Percentiles rank a stretch among this genome's conserved stretches.
Evolutionary conservation across 2,888 invertebrate species (phyloP).

Genomic region (Drosophila nigritarsus): DNA sequence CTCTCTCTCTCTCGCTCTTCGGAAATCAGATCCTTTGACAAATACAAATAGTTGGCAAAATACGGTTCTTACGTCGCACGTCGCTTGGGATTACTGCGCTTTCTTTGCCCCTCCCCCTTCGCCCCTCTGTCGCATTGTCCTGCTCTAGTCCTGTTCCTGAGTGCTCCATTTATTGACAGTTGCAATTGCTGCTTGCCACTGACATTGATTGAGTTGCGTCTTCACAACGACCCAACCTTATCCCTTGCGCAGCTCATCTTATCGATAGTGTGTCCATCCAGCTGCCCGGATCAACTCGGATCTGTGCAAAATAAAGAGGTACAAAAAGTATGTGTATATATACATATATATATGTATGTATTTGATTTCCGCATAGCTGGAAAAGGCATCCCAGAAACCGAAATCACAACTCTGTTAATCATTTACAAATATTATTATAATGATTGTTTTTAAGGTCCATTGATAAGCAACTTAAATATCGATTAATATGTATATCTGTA

Average conservation of each 20-base stretch:
- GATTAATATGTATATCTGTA: background rate
- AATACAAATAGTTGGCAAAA: conserved; percentile 70
- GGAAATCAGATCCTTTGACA: conserved; percentile 72
- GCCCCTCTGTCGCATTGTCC: background rate
- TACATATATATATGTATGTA: background rate
- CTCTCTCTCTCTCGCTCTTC: background rate
- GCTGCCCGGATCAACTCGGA: conserved; percentile 24
- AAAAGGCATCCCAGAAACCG: background rate
- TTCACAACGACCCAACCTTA: conserved; percentile 7
- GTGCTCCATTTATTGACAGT: conserved; percentile 77
- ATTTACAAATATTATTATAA: background rate
- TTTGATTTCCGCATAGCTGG: background rate
- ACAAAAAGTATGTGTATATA: background rate
- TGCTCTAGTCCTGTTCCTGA: background rate
- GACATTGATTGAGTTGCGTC: conserved; percentile 73
- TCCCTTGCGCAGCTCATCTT: conserved; percentile 32
- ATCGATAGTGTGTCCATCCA: conserved; percentile 37
- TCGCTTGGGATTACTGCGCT: conserved; percentile 62
- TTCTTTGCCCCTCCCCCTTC: background rate
- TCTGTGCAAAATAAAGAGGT: conserved; percentile 13
- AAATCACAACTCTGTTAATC: background rate
- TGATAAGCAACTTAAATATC: background rate
- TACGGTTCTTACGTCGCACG: conserved; percentile 47
- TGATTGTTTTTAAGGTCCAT: background rate
- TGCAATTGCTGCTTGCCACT: conserved; percentile 52